phyloP scores from a whole-genome alignment of 23 tunicate species.

The Halocynthia aurantium region DNA sequence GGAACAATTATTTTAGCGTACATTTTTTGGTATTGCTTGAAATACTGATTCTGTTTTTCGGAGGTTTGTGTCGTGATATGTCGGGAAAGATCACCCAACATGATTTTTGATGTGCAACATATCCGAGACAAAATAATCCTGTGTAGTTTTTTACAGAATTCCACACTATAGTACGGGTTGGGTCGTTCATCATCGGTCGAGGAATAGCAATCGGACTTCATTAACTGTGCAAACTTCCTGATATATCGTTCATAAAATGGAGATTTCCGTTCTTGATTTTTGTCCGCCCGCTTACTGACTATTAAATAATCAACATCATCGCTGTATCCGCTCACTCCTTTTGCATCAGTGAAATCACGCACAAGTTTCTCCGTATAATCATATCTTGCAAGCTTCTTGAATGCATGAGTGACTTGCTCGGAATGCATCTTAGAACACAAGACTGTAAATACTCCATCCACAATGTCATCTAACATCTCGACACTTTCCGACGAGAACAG shows the following conservation, averaged over 20 bases:
- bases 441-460: not conserved
- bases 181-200: not conserved
- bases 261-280: not conserved
- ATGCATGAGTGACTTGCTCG: not conserved
- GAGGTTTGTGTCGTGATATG: not conserved
- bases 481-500: not conserved
- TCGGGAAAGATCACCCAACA: constrained; percentile 44
- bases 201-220: not conserved
- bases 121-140: constrained; percentile 20
- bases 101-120: constrained; percentile 21
- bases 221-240: not conserved
- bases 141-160: not conserved
- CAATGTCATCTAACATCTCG: not conserved
- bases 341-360: not conserved
- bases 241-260: constrained; percentile 6
- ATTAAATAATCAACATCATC: constrained; percentile 1
- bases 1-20: not conserved
- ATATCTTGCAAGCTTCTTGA: not conserved
- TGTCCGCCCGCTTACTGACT: not conserved
- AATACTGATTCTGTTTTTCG: not conserved
- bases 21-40: not conserved
- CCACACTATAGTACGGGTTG: not conserved
- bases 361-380: not conserved
- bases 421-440: not conserved
- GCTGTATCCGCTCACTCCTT: not conserved